These are phyloP conservation scores for Drosophila sp. DNA, from an alignment of 1,140 invertebrate genomes.

Conservation along the genomic window DNA sequence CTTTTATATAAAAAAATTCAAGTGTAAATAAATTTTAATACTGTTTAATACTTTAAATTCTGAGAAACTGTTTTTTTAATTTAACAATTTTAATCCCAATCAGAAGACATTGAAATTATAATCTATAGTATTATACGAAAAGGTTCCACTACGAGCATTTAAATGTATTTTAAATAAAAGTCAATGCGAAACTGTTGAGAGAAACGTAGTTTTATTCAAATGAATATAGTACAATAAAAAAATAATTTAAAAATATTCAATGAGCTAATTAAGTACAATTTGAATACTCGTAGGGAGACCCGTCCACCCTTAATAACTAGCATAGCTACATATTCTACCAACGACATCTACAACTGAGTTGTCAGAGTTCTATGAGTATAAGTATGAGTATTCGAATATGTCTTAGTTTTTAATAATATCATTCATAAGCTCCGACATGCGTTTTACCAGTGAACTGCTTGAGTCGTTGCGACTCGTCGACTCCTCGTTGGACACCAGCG, in stretches of 20 bases:
- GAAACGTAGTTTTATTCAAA: conserved; percentile 66
- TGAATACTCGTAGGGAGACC: conserved; percentile 42
- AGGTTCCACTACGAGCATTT: conserved; percentile 63
- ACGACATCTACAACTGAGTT: background rate
- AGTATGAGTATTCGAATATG: background rate
- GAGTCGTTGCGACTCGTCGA: conserved; percentile 84
- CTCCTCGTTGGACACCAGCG: conserved; percentile 78
- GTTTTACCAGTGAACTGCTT: conserved; percentile 85
- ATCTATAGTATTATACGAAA: background rate
- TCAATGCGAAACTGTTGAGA: conserved; percentile 30
- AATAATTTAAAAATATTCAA: conserved; percentile 41
- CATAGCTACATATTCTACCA: conserved; percentile 1
- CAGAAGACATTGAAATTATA: no score
- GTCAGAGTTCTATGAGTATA: background rate
- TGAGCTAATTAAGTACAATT: conserved; percentile 46
- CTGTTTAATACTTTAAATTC: no score
- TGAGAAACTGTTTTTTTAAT: no score
- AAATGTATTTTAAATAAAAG: conserved; percentile 40
- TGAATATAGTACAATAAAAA: conserved; percentile 62
- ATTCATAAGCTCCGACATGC: conserved; percentile 85
- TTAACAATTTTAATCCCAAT: no score
- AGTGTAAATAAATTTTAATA: no score
- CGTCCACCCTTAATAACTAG: conserved; percentile 40
- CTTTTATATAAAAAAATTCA: no score
- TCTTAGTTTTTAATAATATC: conserved; percentile 83